Conservation (phyloP, 2,888 invertebrate genomes). For the Amphipoea oculea region DNA sequence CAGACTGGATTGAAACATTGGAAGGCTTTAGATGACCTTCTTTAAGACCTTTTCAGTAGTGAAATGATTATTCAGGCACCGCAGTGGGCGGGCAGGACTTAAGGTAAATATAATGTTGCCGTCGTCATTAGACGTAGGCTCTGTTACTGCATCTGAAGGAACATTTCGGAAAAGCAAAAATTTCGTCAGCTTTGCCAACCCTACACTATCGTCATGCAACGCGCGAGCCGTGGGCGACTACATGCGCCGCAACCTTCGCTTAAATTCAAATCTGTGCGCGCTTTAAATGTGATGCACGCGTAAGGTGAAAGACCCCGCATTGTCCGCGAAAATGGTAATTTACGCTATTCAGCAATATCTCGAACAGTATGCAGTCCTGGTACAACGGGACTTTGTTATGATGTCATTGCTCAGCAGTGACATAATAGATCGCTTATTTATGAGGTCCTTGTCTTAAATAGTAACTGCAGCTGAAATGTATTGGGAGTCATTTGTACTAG, state of each 20-base stretch:
- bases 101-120: neutral
- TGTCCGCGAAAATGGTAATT: constrained; percentile 72
- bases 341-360: constrained; percentile 69
- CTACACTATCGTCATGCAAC: constrained; percentile 68
- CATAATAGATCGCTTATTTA: constrained; percentile 47
- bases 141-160: neutral
- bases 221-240: constrained; percentile 74
- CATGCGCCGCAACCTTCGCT: constrained; percentile 72
- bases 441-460: constrained; percentile 37
- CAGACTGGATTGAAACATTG: neutral
- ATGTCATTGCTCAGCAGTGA: constrained; percentile 55
- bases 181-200: constrained; percentile 62
- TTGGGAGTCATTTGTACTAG: constrained; percentile 41
- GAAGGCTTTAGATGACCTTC: no score
- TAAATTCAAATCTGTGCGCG: constrained; percentile 73
- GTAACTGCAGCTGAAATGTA: constrained; percentile 37
- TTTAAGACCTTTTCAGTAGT: neutral
- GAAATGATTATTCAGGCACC: neutral
- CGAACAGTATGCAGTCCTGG: constrained; percentile 56
- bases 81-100: no score
- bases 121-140: neutral
- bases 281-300: constrained; percentile 73
- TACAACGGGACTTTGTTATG: constrained; percentile 62
- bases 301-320: constrained; percentile 70
- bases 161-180: neutral